These are phyloP conservation scores for Crenuchus spilurus DNA, from an alignment of 2,797 vertebrate genomes.

Conservation along the genomic window DNA sequence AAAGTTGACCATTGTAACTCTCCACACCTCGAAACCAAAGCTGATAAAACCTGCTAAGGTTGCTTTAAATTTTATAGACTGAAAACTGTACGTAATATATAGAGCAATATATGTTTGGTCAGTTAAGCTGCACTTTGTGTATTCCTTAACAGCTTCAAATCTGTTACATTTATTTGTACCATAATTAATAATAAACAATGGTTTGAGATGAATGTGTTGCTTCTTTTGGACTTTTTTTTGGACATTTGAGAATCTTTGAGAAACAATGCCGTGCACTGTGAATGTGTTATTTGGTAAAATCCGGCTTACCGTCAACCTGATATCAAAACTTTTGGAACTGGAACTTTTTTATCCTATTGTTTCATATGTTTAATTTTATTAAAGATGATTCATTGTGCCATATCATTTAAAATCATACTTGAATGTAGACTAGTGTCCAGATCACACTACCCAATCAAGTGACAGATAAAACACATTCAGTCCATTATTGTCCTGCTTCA, in stretches of 20 bases:
- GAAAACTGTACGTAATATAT: slow-evolving; percentile 96
- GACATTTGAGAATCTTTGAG: neutral
- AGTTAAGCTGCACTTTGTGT: slow-evolving; percentile 99
- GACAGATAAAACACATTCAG: no score
- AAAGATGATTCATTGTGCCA: no score
- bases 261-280: neutral
- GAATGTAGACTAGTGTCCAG: no score
- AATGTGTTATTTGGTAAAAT: neutral
- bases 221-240: slow-evolving; percentile 51
- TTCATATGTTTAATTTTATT: no score
- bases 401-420: no score
- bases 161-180: slow-evolving; percentile 99
- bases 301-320: no score
- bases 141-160: slow-evolving; percentile 97
- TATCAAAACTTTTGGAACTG: no score
- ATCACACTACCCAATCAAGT: no score
- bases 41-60: slow-evolving; percentile 93
- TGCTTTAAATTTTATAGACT: slow-evolving; percentile 87
- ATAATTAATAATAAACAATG: slow-evolving; percentile 98
- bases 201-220: slow-evolving; percentile 91
- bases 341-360: no score
- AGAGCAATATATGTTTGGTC: slow-evolving; percentile 99
- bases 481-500: no score
- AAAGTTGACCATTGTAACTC: slow-evolving; percentile 73
- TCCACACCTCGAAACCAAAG: slow-evolving; percentile 98